Evolutionary conservation across 2,113 vertebrate species (phyloP).

Genomic region (Loxodonta africana): DNA sequence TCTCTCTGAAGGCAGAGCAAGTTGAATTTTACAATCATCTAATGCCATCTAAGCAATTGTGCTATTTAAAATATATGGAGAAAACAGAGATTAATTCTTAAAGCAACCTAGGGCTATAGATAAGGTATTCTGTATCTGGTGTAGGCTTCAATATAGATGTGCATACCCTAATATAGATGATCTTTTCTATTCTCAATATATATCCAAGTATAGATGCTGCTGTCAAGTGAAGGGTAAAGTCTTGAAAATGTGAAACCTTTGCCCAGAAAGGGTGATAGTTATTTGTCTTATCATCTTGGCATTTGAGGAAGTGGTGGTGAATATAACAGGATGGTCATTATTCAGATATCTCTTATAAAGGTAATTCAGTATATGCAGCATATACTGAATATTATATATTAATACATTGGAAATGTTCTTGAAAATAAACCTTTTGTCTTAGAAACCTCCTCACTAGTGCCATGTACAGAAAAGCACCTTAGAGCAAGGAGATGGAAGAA

Average conservation of each 20-base stretch:
- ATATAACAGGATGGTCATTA: conserved; percentile 25
- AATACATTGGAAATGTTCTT: neutral
- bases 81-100: neutral
- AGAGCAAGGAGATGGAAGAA: neutral
- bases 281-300: neutral
- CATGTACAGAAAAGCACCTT: neutral
- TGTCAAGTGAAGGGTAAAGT: neutral
- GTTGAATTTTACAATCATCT: neutral
- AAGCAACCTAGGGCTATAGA: neutral
- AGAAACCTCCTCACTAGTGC: neutral
- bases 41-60: neutral
- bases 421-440: neutral
- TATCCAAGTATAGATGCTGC: neutral
- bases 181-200: neutral
- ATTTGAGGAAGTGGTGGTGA: neutral
- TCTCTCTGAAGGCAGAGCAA: neutral
- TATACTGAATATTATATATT: neutral
- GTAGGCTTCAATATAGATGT: neutral
- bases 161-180: neutral
- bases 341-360: conserved; percentile 11
- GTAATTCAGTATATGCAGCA: neutral
- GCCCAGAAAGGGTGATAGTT: neutral
- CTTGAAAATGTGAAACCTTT: neutral
- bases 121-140: neutral
- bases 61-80: neutral